These are phyloP conservation scores for Xiphias gladius DNA, from an alignment of 2,113 vertebrate genomes.

Conservation along the genomic window DNA sequence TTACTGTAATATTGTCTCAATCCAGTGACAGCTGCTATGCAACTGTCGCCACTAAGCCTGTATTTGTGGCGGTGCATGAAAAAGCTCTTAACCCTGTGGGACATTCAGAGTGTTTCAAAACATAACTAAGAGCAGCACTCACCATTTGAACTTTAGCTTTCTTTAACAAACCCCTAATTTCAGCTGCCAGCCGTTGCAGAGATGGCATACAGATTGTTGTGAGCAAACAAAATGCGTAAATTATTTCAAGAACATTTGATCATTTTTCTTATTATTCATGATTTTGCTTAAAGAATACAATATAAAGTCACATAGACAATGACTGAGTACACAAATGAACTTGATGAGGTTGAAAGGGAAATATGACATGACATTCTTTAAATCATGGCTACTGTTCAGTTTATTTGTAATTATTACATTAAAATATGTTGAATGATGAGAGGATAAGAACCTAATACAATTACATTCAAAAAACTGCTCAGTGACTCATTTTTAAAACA, in stretches of 20 bases:
- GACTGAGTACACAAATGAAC: background rate
- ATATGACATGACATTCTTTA: background rate
- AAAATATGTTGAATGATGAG: conserved; percentile 17
- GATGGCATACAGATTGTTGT: conserved; percentile 13
- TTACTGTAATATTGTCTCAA: background rate
- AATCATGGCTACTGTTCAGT: background rate
- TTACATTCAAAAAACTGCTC: conserved; percentile 36
- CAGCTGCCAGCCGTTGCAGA: conserved; percentile 18
- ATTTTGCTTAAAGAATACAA: background rate
- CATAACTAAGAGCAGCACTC: conserved; percentile 8
- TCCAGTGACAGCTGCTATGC: background rate
- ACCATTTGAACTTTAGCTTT: conserved; percentile 21
- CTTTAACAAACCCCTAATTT: conserved; percentile 8
- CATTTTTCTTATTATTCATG: background rate
- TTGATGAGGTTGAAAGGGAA: background rate
- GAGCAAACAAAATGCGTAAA: background rate
- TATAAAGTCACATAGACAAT: background rate
- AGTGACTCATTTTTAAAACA: conserved; percentile 42
- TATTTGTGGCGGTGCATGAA: background rate
- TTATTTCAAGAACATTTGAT: background rate
- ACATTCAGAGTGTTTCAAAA: conserved; percentile 9
- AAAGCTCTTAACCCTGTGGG: conserved; percentile 19
- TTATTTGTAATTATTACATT: background rate
- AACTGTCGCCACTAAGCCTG: background rate
- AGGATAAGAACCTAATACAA: conserved; percentile 20